Evolutionary conservation across 2,797 vertebrate genomes (phyloP).

Genomic region (Pantherophis alleghaniensis): DNA sequence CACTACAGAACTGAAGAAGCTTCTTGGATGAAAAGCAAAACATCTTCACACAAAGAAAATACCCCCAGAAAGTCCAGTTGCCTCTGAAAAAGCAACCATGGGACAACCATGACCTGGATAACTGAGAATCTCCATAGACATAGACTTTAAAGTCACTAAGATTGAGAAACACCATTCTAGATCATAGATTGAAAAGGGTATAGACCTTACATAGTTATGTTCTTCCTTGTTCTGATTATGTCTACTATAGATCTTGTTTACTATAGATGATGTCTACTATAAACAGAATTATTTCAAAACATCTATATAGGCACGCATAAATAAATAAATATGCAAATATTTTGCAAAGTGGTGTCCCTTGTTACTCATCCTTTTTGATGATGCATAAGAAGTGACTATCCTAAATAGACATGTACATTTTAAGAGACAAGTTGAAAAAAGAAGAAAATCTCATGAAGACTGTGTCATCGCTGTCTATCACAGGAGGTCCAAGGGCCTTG

Average conservation of each 20-base stretch:
- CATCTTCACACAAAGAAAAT: too few relatives aligned
- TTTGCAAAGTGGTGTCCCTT: not conserved
- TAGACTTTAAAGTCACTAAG: not conserved
- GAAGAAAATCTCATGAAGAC: slow-evolving; percentile 33
- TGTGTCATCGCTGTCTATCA: slow-evolving; percentile 35
- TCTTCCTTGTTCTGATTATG: not conserved
- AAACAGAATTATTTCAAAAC: not conserved
- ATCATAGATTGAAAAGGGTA: not conserved
- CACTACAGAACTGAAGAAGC: too few relatives aligned
- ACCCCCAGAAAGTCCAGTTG: too few relatives aligned
- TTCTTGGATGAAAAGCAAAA: too few relatives aligned
- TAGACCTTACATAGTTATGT: not conserved
- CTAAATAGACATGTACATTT: not conserved
- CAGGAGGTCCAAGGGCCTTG: slow-evolving; percentile 29
- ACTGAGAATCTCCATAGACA: too few relatives aligned
- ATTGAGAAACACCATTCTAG: not conserved
- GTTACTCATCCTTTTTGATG: not conserved
- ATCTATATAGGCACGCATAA: not conserved
- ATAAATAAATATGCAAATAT: not conserved
- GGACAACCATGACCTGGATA: too few relatives aligned
- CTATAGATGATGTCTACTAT: not conserved
- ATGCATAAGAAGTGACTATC: not conserved
- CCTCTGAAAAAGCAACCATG: too few relatives aligned
- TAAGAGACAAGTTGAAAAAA: not conserved
- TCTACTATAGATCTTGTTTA: not conserved